Conservation (phyloP, 2,113 vertebrate genomes). For the Myocastor coypus region DNA sequence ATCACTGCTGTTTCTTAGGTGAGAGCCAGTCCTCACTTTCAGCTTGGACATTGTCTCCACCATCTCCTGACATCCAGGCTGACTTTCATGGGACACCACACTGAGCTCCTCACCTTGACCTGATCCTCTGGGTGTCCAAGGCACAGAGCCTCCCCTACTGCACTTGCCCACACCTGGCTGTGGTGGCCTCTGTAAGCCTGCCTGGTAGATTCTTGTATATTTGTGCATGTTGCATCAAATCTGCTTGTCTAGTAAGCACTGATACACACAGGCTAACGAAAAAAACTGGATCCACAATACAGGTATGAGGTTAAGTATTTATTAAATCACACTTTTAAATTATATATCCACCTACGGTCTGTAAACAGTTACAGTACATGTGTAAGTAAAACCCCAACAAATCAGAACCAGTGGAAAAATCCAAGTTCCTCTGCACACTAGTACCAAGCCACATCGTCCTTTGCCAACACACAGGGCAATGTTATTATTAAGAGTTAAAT, state of each 20-base stretch:
- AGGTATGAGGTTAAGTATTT: constrained; percentile 79
- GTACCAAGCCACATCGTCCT: neutral
- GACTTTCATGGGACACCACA: neutral
- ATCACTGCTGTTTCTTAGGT: neutral
- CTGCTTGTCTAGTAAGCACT: neutral
- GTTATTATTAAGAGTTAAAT: neutral
- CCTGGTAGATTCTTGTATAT: neutral
- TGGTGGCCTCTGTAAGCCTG: neutral
- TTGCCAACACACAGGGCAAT: neutral
- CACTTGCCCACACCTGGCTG: neutral
- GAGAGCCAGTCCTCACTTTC: neutral
- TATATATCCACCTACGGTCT: constrained; percentile 69
- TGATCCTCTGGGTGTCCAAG: no score
- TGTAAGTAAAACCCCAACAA: constrained; percentile 44
- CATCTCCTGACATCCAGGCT: neutral
- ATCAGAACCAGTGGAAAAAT: constrained; percentile 33
- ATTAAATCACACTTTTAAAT: constrained; percentile 83
- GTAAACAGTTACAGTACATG: constrained; percentile 77
- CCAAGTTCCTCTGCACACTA: neutral
- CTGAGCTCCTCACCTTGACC: neutral
- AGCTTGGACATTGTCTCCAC: neutral
- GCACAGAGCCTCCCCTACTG: neutral
- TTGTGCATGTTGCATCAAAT: neutral
- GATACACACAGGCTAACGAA: neutral
- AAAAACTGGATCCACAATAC: neutral